These are phyloP conservation scores for Catonia carolina DNA, from an alignment of 2,888 invertebrate species.

Conservation along the genomic window DNA sequence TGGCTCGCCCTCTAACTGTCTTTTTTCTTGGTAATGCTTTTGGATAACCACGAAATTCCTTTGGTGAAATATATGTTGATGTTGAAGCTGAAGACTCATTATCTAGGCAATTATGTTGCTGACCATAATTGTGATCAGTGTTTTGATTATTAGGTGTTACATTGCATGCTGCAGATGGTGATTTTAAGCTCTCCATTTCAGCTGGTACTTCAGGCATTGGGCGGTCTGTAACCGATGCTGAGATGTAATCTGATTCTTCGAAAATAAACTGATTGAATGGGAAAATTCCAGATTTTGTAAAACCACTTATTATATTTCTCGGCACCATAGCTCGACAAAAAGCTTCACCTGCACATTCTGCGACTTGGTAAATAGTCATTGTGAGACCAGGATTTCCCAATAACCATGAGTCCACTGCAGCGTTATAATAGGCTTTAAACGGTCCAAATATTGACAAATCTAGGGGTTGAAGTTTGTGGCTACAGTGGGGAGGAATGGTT, in stretches of 20 bases:
- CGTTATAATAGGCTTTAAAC: conserved; percentile 30
- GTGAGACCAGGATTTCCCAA: neutral
- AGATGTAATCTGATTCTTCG: conserved; percentile 36
- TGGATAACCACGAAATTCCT: neutral
- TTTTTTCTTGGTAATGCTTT: conserved; percentile 1
- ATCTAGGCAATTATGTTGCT: no score
- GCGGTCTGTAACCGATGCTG: neutral
- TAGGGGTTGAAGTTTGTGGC: conserved; percentile 41
- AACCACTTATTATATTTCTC: conserved; percentile 39
- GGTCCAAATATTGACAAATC: conserved; percentile 36
- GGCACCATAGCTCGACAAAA: conserved; percentile 24
- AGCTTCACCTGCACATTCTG: neutral
- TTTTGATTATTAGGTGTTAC: no score
- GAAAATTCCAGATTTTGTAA: conserved; percentile 39
- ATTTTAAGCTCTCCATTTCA: no score
- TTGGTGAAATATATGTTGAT: neutral
- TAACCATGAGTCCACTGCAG: neutral
- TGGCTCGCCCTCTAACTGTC: neutral
- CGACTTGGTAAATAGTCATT: neutral
- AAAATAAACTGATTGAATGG: conserved; percentile 38
- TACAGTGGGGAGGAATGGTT: conserved; percentile 41
- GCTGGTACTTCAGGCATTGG: neutral
- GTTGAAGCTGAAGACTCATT: neutral
- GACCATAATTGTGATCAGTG: no score
- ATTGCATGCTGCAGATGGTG: no score